Conservation (phyloP, 2,797 vertebrate genomes). For the Periparus ater region DNA sequence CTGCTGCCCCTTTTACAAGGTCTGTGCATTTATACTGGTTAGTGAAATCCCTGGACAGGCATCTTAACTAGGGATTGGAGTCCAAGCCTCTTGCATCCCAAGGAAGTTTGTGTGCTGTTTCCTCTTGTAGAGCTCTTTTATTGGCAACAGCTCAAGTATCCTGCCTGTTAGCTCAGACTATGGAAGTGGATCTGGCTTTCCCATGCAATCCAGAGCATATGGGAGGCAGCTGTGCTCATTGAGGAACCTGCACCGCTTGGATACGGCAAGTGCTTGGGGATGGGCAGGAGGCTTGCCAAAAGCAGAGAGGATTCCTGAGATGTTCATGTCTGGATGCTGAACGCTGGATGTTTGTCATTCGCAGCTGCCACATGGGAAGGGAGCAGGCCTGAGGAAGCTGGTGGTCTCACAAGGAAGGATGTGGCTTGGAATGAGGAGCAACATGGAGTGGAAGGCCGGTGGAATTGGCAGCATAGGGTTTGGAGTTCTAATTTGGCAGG, state of each 20-base stretch:
- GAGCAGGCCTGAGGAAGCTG: neutral
- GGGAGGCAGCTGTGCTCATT: neutral
- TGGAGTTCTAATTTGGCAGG: neutral
- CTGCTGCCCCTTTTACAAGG: neutral
- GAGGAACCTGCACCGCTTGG: constrained; percentile 31
- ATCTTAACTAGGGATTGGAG: neutral
- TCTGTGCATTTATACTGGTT: neutral
- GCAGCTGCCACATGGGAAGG: neutral
- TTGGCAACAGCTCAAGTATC: constrained; percentile 7
- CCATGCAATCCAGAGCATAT: neutral
- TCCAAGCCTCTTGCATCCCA: neutral
- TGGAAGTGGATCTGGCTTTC: neutral
- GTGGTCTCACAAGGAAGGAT: neutral
- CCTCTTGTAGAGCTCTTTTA: neutral
- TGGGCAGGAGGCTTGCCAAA: neutral
- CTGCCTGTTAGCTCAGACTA: neutral
- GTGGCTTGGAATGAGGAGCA: neutral
- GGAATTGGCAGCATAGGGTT: neutral
- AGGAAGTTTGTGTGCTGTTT: neutral
- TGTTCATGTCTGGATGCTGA: neutral
- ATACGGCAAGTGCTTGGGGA: constrained; percentile 19
- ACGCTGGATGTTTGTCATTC: neutral
- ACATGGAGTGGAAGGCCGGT: neutral
- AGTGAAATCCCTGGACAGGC: neutral
- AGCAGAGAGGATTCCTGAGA: neutral